Evolutionary conservation across 2,888 invertebrate genomes (phyloP), one percentile per base, ranked within the genome.

Genomic region (Trypoxylon attenuatum): DNA sequence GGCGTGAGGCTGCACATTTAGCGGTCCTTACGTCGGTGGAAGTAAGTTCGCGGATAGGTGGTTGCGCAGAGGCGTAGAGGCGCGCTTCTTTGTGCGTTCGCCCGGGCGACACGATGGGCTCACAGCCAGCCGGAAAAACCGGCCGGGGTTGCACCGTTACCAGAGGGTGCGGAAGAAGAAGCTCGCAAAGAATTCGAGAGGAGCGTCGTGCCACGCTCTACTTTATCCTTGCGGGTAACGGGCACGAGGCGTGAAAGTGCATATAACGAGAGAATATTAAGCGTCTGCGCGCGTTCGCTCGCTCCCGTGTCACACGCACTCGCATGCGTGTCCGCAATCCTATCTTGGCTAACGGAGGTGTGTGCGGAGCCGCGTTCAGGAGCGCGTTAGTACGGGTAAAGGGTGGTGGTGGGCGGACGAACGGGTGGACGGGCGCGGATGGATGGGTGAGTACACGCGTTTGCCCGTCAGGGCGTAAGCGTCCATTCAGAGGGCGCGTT

Each of bases 401-500:
- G n/a, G n/a, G n/a, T n/a, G n/a, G n/a, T n/a, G n/a, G n/a, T n/a
- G n/a, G n/a, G n/a, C n/a, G 49, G 10, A 27, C 46, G 39, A 59
- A 58, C 52, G 52, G 27, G 43, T 19, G 43, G 16, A 23, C 29
- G 49, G n/a, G 33, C 38, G 53, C 66, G 71, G 65, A 62, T 68
- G 69, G 73, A 79, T 73, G 77, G 66, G 71, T 71, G 73, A 75
- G 73, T 76, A 76, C 77, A 78, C 76, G 73, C 80, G 81, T 84
- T 84, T 83, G 82, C 81, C 80, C 79, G 78, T 70, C 80, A 77
- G 80, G 73, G 83, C 81, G 82, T 84, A 76, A 84, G 81, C 80
- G 80, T 80, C 81, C 81, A 86, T 86, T 85, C 82, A 86, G 71
- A 80, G 77, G 77, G 79, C 83, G 86, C 84, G 86, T 86, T 83